Base-by-base conservation (phyloP, 2,888 invertebrate genomes). In the Tetragnatha montana region DNA sequence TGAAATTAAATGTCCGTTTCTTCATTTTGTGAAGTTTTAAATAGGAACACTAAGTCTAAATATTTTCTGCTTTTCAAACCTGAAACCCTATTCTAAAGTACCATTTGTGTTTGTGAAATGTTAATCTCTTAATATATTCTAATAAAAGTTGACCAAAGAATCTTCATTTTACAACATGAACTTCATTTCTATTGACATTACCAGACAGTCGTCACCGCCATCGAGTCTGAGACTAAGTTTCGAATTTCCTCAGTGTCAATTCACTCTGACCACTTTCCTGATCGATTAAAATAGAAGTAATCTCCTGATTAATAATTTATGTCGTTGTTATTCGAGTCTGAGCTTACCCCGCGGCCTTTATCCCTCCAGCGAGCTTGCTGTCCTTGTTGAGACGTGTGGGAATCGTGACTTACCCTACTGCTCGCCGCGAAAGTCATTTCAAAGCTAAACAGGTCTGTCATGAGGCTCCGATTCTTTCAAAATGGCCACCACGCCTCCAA, bases 391-490 rank as follows among this genome's bases (percentile, higher is more conserved):
- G 76, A 47, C 73, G 51, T 73, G 49, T 81, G 19, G 71, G 70
- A 88, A 84, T 84, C 68, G 74, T 88, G 51, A 22, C 81, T 68
- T 78, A 88, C 81, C 50, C 78, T 35, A 35, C 35, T 70, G 76
- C 69, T 82, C 83, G 71, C n/a, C n/a, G 80, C 78, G 70, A 60
- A 73, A 88, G 47, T 88, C 88, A 79, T 79, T 71, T 51, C 69
- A 47, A 69, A 88, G 69, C 74, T 17, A 85, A 88, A 88, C 84
- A 84, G 84, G 84, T 84, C 89, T 85, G 69, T 60, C 80, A 71
- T 83, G 84, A 83, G 88, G 88, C 85, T 84, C 89, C 75, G 50
- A 89, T 85, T 73, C 74, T 70, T 80, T 76, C 35, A 49, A 51
- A 84, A 81, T 74, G 14, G 51, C 69, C 78, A 50, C 89, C 84